These are phyloP conservation scores for Galbula dea DNA, from an alignment of 2,113 vertebrate genomes.

Conservation along the genomic window DNA sequence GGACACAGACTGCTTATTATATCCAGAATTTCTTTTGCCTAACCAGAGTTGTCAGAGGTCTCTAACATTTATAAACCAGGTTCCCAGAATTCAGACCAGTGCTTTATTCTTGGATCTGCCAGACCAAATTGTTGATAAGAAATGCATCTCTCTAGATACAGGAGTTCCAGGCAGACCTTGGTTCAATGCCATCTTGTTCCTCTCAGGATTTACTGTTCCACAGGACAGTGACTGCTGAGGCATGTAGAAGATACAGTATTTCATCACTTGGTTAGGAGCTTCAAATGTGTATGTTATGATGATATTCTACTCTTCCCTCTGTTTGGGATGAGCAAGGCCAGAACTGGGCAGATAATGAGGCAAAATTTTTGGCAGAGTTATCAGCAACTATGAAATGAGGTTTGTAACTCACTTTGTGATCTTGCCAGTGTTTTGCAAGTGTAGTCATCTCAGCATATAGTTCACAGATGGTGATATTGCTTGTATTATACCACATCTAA, in stretches of 20 bases:
- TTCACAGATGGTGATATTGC: slow-evolving; percentile 25
- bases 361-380: not conserved
- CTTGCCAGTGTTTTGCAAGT: not conserved
- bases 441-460: not conserved
- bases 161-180: not conserved
- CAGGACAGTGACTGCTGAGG: not conserved
- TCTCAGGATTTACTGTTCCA: not conserved
- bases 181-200: not conserved
- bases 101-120: not conserved
- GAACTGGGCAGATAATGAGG: not conserved
- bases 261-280: not conserved
- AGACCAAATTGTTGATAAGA: not conserved
- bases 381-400: not conserved
- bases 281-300: not conserved
- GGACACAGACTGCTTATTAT: not conserved
- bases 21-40: not conserved
- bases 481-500: not conserved
- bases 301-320: not conserved
- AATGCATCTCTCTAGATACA: not conserved
- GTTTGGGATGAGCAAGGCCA: not conserved
- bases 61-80: not conserved
- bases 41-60: not conserved
- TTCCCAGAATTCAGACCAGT: not conserved
- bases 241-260: not conserved
- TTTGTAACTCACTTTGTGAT: not conserved